A percentile compares a stretch with the other conserved stretches of the same genome.
Evolutionary conservation across 2,888 invertebrate genomes (phyloP).

Genomic region (Drosophila infuscata): DNA sequence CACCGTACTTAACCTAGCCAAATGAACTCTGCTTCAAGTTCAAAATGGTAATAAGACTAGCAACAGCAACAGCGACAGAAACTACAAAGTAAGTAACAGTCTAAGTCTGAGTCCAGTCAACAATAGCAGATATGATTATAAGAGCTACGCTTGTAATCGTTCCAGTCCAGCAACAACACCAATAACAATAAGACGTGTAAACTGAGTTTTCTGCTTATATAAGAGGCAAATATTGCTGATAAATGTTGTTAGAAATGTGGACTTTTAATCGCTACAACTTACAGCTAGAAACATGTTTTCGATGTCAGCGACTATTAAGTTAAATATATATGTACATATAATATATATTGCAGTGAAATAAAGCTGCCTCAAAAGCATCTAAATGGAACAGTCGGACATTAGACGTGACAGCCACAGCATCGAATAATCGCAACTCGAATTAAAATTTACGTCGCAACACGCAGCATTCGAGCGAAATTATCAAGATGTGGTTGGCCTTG

Average conservation of each 20-base stretch:
- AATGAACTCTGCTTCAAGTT: constrained; percentile 67
- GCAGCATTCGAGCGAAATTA: constrained; percentile 1
- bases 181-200: no score
- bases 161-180: no score
- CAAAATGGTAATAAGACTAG: constrained; percentile 48
- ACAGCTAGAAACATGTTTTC: constrained; percentile 57
- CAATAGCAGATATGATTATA: constrained; percentile 21
- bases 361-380: constrained; percentile 15
- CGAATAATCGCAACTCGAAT: not conserved
- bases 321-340: not conserved
- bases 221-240: not conserved
- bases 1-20: not conserved
- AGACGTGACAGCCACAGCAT: constrained; percentile 43
- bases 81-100: constrained; percentile 9
- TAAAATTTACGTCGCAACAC: not conserved
- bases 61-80: constrained; percentile 22
- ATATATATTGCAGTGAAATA: constrained; percentile 15
- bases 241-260: not conserved
- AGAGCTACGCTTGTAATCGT: no score
- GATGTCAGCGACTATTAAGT: constrained; percentile 15
- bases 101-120: constrained; percentile 62
- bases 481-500: constrained; percentile 61
- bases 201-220: no score
- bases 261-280: not conserved
- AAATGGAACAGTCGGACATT: constrained; percentile 48